Base-by-base conservation (phyloP, 2,797 vertebrate genomes). In the Caiman crocodilus region DNA sequence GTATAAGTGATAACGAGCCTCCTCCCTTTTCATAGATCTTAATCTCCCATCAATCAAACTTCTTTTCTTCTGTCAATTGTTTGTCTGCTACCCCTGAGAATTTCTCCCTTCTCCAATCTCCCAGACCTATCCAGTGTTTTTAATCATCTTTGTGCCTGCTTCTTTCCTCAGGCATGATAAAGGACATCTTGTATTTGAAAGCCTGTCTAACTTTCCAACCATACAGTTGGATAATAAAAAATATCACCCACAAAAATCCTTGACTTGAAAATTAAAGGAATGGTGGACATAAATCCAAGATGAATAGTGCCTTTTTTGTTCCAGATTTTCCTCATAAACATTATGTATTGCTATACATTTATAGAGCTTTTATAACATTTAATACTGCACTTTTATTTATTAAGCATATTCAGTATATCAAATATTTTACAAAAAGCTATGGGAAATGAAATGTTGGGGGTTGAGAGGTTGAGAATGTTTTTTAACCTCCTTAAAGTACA, bases 361-460 rank as follows among this genome's bases (percentile, higher is more conserved):
- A 6, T 91, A 86, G 73, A 63, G 85, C 65, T 92, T 94, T 35
- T 15, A 84, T 84, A 82, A 79, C 4, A 81, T 23, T 18, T 76
- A 81, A 21, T 79, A 80, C 61, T 82, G 74, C 1, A 78, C 32
- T 83, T 87, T 30, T 9, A 55, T 78, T 57, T 92, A 87, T 88
- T 92, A 63, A 88, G 82, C 79, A 18, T 26, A 56, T 20, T 74
- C 14, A 57, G 30, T 60, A 61, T 59, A 59, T 18, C 18, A 87
- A 92, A 89, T 7, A 21, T 50, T 84, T 94, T 87, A 21, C 7
- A 81, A 89, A 14, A 1, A 92, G 61, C 35, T 92, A 88, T 67
- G 65, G 21, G 32, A 76, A 93, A 88, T 69, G 0, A 93, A 84
- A 71, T 73, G 57, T 21, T 60, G 64, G 6, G 7, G 14, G 78